Percentiles rank a stretch among this genome's conserved stretches.
These are phyloP conservation scores for Oxyruncus cristatus DNA, from an alignment of 2,113 vertebrate genomes.

Conservation along the genomic window DNA sequence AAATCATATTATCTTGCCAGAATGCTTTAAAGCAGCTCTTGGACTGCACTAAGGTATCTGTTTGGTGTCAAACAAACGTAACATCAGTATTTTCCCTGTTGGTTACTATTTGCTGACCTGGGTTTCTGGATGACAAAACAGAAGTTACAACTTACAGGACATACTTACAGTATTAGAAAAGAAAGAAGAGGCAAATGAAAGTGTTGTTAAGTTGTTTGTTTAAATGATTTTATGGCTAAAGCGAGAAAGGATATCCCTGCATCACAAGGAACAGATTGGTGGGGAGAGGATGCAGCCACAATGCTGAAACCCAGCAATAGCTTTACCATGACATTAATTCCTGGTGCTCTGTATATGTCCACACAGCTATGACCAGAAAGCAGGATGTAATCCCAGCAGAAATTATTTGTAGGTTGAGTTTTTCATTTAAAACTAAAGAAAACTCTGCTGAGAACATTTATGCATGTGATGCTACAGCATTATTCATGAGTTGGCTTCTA, in stretches of 20 bases:
- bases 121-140: background rate
- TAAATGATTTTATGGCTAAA: background rate
- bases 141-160: background rate
- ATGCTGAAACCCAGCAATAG: background rate
- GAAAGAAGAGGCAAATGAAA: background rate
- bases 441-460: background rate
- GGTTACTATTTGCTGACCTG: background rate
- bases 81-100: background rate
- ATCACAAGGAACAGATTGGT: too few relatives aligned
- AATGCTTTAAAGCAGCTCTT: background rate
- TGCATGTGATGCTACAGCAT: background rate
- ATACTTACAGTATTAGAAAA: background rate
- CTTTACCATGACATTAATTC: background rate
- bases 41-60: background rate
- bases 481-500: background rate
- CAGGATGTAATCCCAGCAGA: background rate
- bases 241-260: background rate
- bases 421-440: background rate
- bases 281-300: background rate
- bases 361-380: background rate
- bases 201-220: background rate
- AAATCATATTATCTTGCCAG: background rate
- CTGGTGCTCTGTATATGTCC: background rate
- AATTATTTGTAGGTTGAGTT: background rate
- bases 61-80: background rate